Conservation (phyloP, 2,797 vertebrate genomes). For the Salarias fasciatus region DNA sequence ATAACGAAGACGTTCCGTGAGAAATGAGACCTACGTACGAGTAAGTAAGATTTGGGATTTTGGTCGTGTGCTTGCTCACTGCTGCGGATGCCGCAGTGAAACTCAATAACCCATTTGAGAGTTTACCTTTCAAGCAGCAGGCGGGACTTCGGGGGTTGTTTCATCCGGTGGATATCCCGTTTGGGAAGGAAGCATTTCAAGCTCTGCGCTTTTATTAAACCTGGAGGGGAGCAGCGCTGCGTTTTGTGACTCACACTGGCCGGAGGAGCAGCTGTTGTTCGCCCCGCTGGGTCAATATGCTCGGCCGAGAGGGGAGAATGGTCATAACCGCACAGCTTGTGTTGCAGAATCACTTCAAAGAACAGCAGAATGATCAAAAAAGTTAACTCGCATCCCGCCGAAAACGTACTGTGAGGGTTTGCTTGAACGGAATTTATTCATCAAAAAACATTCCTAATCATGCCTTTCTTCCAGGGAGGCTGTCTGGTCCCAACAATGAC, state of each 20-base stretch:
- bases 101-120: background rate
- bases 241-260: slow-evolving; percentile 28
- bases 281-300: slow-evolving; percentile 34
- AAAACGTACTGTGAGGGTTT: background rate
- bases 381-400: background rate
- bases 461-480: too few relatives aligned
- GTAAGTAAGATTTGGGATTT: too few relatives aligned
- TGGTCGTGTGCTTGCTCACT: background rate
- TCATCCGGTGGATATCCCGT: slow-evolving; percentile 17
- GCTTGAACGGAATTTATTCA: background rate
- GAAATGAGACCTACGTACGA: too few relatives aligned
- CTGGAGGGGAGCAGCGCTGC: slow-evolving; percentile 16
- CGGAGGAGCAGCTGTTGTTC: slow-evolving; percentile 44
- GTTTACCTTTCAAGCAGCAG: slow-evolving; percentile 14
- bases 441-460: too few relatives aligned
- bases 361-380: background rate
- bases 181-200: slow-evolving; percentile 30
- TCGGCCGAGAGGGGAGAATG: slow-evolving; percentile 42
- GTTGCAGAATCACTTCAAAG: slow-evolving; percentile 11
- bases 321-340: slow-evolving; percentile 31
- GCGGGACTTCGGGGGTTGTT: slow-evolving; percentile 2
- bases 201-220: slow-evolving; percentile 34
- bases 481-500: too few relatives aligned
- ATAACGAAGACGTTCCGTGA: too few relatives aligned
- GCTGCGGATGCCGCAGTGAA: slow-evolving; percentile 7